A percentile compares a stretch with the other conserved stretches of the same genome.
Conservation (phyloP, 92 coral and sea anemone species). For the Isaurus tuberculatus region DNA sequence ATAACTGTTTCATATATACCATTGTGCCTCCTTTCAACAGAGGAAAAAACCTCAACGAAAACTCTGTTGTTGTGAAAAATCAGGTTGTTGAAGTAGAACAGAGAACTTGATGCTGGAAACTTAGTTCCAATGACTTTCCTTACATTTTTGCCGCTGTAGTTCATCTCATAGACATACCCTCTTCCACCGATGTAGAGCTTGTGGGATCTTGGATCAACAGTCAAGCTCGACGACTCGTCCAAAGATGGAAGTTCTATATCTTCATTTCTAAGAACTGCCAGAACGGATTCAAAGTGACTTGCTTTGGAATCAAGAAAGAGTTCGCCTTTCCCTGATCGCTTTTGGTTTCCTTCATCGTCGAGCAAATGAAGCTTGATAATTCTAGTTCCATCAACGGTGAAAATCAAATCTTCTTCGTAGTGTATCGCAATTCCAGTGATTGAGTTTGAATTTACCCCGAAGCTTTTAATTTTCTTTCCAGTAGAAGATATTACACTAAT, state of each 20-base stretch:
- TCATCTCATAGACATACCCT: not conserved
- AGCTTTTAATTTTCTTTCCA: not conserved
- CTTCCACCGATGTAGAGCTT: slow-evolving; percentile 20
- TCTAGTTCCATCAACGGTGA: not conserved
- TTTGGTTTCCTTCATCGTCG: slow-evolving; percentile 33
- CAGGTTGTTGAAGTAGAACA: not conserved
- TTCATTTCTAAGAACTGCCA: not conserved
- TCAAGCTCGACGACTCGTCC: not conserved
- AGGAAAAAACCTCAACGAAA: not conserved
- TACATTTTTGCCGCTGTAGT: not conserved
- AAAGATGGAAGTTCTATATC: not conserved
- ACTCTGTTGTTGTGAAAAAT: not conserved
- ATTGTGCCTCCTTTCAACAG: too few species aligned
- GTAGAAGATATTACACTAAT: not conserved
- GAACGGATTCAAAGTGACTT: slow-evolving; percentile 21
- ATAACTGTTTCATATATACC: not conserved
- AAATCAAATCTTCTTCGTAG: slow-evolving; percentile 42
- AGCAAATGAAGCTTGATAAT: slow-evolving; percentile 35
- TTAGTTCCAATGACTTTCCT: not conserved
- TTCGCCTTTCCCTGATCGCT: slow-evolving; percentile 43
- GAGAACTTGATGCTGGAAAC: not conserved
- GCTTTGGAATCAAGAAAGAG: slow-evolving; percentile 31
- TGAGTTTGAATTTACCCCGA: not conserved
- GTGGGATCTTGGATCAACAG: not conserved
- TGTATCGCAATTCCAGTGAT: slow-evolving; percentile 29